phyloP scores from a whole-genome alignment of 2,888 invertebrate genomes.

The Idaea aversata region DNA sequence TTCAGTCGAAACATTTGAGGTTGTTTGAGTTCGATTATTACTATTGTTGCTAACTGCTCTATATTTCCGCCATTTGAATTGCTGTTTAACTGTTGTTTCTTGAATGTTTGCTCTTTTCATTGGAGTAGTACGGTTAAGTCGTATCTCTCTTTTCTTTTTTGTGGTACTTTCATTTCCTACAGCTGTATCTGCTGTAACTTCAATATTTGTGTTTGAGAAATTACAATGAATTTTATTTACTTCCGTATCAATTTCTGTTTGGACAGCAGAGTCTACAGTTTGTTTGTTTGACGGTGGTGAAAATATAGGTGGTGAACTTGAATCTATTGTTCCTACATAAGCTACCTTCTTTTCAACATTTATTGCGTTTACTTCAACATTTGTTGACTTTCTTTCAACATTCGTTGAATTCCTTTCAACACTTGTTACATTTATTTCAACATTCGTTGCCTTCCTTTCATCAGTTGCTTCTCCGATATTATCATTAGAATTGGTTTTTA shows the following conservation, averaged over 20 bases:
- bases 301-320: not conserved
- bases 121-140: not conserved
- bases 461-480: not conserved
- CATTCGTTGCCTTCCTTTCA: not conserved
- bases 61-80: conserved; percentile 48
- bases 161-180: not conserved
- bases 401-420: not conserved
- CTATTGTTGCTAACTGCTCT: conserved; percentile 8
- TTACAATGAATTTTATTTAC: not conserved
- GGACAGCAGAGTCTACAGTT: not conserved
- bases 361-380: not conserved
- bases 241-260: not conserved
- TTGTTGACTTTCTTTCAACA: not conserved
- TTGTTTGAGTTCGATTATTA: not conserved
- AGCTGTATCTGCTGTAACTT: not conserved
- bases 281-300: not conserved
- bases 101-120: conserved; percentile 9
- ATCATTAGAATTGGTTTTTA: not conserved
- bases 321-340: not conserved
- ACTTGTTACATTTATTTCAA: not conserved
- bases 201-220: not conserved
- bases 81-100: conserved; percentile 29
- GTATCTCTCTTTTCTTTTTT: not conserved
- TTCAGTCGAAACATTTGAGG: not conserved
- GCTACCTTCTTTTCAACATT: not conserved